phyloP scores from a whole-genome alignment of 2,113 vertebrate species.

The Loxodonta africana region DNA sequence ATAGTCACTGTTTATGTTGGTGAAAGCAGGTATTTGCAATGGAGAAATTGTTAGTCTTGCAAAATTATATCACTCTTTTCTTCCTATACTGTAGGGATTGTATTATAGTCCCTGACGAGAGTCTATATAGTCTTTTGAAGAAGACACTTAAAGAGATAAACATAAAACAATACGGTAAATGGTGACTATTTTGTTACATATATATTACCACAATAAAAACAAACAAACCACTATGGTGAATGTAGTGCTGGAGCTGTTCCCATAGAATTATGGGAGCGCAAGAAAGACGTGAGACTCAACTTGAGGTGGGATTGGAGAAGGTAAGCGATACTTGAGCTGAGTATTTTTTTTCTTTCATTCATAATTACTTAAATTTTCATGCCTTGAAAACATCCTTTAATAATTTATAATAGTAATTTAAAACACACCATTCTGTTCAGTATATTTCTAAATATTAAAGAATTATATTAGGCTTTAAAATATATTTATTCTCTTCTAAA shows the following conservation, averaged over 20 bases:
- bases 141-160: neutral
- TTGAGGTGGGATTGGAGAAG: neutral
- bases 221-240: neutral
- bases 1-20: too few species aligned
- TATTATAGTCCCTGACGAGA: neutral
- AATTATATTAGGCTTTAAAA: neutral
- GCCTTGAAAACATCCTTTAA: neutral
- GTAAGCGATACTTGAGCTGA: neutral
- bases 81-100: neutral
- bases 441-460: conserved; percentile 17
- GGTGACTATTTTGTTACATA: too few species aligned
- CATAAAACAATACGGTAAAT: neutral
- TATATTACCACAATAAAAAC: neutral
- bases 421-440: neutral
- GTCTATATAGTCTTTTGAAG: neutral
- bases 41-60: too few species aligned
- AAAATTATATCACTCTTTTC: too few species aligned
- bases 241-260: neutral
- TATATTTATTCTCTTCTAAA: conserved; percentile 9
- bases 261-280: too few species aligned
- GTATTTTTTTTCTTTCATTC: neutral
- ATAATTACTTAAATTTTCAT: neutral
- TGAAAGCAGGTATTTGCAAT: too few species aligned
- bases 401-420: neutral
- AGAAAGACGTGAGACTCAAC: neutral